A percentile compares a stretch with the other conserved stretches of the same genome.
These are phyloP conservation scores for Dolichallabes microphthalmus DNA, from an alignment of 2,113 vertebrate species.

Conservation along the genomic window DNA sequence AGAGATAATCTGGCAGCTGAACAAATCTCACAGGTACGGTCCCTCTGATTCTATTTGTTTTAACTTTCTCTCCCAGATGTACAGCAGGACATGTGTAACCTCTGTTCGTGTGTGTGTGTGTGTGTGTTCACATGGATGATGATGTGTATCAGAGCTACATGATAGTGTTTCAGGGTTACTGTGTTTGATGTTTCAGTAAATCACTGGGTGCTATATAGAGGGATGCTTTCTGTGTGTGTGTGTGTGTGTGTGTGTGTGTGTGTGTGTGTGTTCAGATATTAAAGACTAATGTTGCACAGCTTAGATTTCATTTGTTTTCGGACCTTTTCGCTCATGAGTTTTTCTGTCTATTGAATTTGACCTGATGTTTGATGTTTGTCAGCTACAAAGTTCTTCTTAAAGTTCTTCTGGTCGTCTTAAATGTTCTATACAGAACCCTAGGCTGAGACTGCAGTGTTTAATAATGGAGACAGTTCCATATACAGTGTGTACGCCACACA, in stretches of 20 bases:
- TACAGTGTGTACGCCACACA: background rate
- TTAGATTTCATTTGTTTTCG: background rate
- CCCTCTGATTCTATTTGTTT: background rate
- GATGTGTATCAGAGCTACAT: background rate
- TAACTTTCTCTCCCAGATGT: background rate
- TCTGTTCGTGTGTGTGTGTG: background rate
- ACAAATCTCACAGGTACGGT: constrained; percentile 27
- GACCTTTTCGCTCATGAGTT: background rate
- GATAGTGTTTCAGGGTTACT: background rate
- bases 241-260: constrained; percentile 15
- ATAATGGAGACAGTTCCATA: background rate
- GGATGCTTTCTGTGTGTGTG: background rate
- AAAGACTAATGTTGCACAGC: background rate
- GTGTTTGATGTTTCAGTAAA: background rate
- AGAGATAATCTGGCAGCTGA: background rate
- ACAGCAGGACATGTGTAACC: background rate
- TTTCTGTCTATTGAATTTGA: background rate
- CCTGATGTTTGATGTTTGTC: background rate
- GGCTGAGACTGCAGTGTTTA: background rate
- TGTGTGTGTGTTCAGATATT: background rate
- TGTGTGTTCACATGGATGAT: background rate
- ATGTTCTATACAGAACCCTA: background rate
- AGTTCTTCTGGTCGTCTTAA: background rate
- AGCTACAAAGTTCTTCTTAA: background rate
- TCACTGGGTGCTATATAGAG: background rate